Percentiles rank a stretch among this genome's conserved stretches.
Conservation (phyloP, 2,113 vertebrate genomes). For the Crocuta crocuta region DNA sequence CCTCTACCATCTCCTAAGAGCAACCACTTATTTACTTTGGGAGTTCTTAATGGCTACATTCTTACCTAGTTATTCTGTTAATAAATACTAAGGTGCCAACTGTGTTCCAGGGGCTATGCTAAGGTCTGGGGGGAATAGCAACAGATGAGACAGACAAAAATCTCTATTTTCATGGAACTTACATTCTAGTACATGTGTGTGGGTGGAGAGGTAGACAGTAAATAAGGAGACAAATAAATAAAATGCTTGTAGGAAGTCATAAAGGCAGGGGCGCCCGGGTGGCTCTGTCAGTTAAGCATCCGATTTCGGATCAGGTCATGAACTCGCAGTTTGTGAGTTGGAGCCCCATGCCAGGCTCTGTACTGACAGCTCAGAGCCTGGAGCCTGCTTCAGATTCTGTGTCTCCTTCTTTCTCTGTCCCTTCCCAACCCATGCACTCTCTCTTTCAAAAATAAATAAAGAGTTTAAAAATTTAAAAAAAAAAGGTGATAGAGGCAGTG, state of each 20-base stretch:
- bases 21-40: neutral
- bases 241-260: neutral
- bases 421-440: too few relatives aligned
- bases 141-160: neutral
- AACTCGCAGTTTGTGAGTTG: too few relatives aligned
- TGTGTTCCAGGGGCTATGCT: neutral
- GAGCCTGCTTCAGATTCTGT: too few relatives aligned
- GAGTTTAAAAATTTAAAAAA: too few relatives aligned
- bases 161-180: neutral
- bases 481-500: neutral
- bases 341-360: too few relatives aligned
- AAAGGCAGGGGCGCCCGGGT: neutral
- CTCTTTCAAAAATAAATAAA: too few relatives aligned
- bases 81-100: neutral
- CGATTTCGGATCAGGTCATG: too few relatives aligned
- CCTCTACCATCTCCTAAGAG: neutral
- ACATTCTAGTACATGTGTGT: neutral
- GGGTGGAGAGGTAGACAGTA: neutral
- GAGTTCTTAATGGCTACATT: neutral
- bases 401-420: too few relatives aligned
- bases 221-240: neutral
- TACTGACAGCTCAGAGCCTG: too few relatives aligned
- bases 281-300: too few relatives aligned
- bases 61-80: neutral
- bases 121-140: neutral